These are phyloP conservation scores for Andrena hattorfiana DNA, from an alignment of 2,888 invertebrate species.

Conservation along the genomic window DNA sequence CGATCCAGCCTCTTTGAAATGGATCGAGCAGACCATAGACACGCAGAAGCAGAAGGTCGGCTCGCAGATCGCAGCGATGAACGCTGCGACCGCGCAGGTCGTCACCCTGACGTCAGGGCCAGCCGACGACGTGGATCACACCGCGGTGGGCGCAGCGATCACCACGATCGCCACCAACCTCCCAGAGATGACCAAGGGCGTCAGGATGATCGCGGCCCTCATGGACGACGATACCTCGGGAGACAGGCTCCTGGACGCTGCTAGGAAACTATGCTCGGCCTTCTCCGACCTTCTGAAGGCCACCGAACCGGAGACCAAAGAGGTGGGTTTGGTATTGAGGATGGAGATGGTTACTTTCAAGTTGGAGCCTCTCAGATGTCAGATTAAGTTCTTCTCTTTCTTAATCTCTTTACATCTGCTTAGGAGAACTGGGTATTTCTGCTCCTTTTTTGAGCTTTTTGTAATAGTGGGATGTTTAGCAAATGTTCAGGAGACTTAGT, in stretches of 20 bases:
- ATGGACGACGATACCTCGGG: conserved; percentile 95
- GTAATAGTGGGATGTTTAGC: too few relatives aligned
- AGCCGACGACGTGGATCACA: conserved; percentile 96
- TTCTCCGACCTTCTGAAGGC: conserved; percentile 97
- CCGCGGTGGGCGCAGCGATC: conserved; percentile 98
- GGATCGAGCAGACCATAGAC: conserved; percentile 97
- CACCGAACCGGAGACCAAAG: conserved; percentile 97
- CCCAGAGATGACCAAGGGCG: conserved; percentile 97
- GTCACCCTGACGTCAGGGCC: conserved; percentile 94
- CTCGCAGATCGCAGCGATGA: conserved; percentile 99
- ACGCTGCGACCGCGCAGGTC: conserved; percentile 99
- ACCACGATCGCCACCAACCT: conserved; percentile 98
- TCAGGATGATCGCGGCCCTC: conserved; percentile 97
- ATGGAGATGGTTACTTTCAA: not conserved
- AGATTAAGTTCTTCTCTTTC: not conserved
- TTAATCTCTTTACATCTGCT: not conserved
- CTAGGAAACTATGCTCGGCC: conserved; percentile 95
- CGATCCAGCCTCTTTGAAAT: conserved; percentile 94
- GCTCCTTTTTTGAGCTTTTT: too few relatives aligned
- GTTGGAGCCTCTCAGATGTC: not conserved
- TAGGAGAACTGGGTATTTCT: too few relatives aligned
- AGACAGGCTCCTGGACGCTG: conserved; percentile 95
- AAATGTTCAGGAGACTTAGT: too few relatives aligned
- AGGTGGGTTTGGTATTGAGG: conserved; percentile 85
- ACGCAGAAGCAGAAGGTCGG: conserved; percentile 98